These are phyloP conservation scores for Drosophila nannoptera DNA, from an alignment of 1,140 invertebrate species.

Conservation along the genomic window DNA sequence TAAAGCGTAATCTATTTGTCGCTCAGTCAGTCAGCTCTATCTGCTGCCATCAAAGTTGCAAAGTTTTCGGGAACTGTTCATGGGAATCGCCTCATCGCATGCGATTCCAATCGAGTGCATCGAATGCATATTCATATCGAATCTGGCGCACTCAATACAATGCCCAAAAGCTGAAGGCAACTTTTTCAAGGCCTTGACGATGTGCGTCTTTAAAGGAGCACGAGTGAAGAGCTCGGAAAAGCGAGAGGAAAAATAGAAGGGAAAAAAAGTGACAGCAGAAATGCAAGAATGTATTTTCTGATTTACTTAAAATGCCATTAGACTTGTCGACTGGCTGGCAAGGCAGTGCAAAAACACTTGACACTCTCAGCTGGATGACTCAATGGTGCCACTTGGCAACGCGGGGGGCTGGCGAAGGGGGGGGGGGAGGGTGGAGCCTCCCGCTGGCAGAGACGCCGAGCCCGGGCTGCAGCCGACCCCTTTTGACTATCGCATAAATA, in stretches of 20 bases:
- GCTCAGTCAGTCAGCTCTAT: too few relatives aligned
- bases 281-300: slow-evolving; percentile 29
- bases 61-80: too few relatives aligned
- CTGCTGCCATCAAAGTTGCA: too few relatives aligned
- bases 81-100: too few relatives aligned
- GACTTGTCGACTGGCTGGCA: slow-evolving; percentile 34
- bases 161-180: too few relatives aligned
- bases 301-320: slow-evolving; percentile 61
- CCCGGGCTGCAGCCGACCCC: slow-evolving; percentile 6
- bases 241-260: neutral
- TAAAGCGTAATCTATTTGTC: too few relatives aligned
- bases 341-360: slow-evolving; percentile 46
- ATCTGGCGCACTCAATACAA: neutral
- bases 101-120: neutral
- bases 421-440: too few relatives aligned
- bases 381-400: slow-evolving; percentile 36
- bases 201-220: too few relatives aligned
- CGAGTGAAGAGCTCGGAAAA: too few relatives aligned
- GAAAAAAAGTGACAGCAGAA: neutral
- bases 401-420: neutral
- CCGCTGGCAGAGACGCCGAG: neutral
- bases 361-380: slow-evolving; percentile 51
- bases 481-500: slow-evolving; percentile 51
- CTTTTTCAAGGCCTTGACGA: too few relatives aligned
- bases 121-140: neutral